These are phyloP conservation scores for Crocuta crocuta DNA, from an alignment of 2,113 vertebrate genomes.

Conservation along the genomic window DNA sequence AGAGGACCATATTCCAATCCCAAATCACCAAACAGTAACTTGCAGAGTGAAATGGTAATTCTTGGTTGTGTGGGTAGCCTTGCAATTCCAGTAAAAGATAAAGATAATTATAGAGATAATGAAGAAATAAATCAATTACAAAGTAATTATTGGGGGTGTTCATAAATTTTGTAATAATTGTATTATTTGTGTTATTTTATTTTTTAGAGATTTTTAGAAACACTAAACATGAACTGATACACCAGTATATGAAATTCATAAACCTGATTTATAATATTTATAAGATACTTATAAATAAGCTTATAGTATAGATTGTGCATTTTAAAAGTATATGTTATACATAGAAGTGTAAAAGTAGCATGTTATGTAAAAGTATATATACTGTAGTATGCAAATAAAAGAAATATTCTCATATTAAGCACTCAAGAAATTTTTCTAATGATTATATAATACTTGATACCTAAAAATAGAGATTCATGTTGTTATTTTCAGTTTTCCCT, in stretches of 20 bases:
- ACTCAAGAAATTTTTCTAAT: not conserved
- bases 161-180: not conserved
- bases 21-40: conserved; percentile 19
- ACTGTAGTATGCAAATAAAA: not conserved
- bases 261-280: not conserved
- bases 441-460: not conserved
- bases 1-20: not conserved
- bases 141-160: not conserved
- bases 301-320: not conserved
- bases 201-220: conserved; percentile 13
- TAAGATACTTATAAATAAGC: not conserved
- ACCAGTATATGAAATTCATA: not conserved
- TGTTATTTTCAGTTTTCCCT: conserved; percentile 19
- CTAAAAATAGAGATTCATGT: not conserved
- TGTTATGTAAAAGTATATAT: not conserved
- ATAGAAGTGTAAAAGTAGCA: not conserved
- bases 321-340: not conserved
- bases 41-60: not conserved
- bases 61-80: not conserved
- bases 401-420: not conserved
- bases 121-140: not conserved
- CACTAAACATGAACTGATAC: not conserved
- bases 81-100: not conserved
- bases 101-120: not conserved
- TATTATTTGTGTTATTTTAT: not conserved